Base-by-base conservation (phyloP, 2,888 invertebrate species). In the Conus canariensis region DNA sequence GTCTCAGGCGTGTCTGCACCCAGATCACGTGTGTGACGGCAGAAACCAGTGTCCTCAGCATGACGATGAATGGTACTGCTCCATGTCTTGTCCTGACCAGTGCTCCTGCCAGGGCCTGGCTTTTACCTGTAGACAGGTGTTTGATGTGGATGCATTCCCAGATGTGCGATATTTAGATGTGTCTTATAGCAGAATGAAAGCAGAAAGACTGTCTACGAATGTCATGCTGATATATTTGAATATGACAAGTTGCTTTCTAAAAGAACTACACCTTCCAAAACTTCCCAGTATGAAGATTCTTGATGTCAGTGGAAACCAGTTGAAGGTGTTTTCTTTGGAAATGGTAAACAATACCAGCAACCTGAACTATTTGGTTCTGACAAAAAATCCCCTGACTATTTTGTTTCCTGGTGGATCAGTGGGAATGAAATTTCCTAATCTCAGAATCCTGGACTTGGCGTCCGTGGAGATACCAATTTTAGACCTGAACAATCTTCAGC, bases 21-120 rank as follows among this genome's bases (percentile, higher is more conserved):
- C 83, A 12, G 83, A 83, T 14, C 83, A 83, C 16, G n/a, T 83
- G 83, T 83, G 83, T 59, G 83, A 83, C 83, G 83, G 83, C 58
- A n/a, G 19, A 3, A 58, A 58, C 58, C 83, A 83, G 7, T 83
- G 83, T 14, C 83, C 83, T 22, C 83, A 83, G 58, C 83, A 83
- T 16, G 83, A 83, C 59, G 83, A 83, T 59, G 83, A 83, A 14
- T 22, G 56, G 83, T 83, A 25, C n/a, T 83, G 83, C n/a, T 58
- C 56, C 59, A 4, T 83, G 83, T 58, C 83, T 59, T 83, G 83
- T 83, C 83, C 83, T 58, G 7, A 58, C 56, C 83, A 58, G 59
- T 83, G 83, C 12, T 2, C 10, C 58, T 83, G 83, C n/a, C 58
- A 58, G 59, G 83, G 83, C 4, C 58, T 83, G 0, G 83, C 83